A percentile compares a stretch with the other conserved stretches of the same genome.
Conservation (phyloP, 2,888 invertebrate species). For the Flexamia atlantica region DNA sequence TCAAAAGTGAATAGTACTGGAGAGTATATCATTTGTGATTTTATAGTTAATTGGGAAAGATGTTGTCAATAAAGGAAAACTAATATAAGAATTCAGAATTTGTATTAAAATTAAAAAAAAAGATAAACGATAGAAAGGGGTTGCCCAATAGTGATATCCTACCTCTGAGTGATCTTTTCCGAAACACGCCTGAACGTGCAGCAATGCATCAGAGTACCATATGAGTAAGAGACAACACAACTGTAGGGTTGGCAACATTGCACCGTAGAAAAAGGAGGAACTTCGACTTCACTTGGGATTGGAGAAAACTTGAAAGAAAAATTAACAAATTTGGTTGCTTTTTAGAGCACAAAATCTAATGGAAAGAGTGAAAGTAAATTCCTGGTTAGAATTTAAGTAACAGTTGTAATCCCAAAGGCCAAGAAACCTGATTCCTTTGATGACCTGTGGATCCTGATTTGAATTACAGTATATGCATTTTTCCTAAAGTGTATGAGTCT, state of each 20-base stretch:
- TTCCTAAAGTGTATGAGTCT: too few species aligned
- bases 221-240: constrained; percentile 63
- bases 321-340: neutral
- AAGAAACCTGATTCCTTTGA: too few species aligned
- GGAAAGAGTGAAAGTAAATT: too few species aligned
- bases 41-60: constrained; percentile 17
- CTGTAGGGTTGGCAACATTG: constrained; percentile 60
- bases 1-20: constrained; percentile 11
- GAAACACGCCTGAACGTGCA: constrained; percentile 88
- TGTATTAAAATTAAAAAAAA: constrained; percentile 64
- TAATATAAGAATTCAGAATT: constrained; percentile 55
- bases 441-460: too few species aligned
- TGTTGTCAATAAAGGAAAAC: constrained; percentile 36
- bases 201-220: constrained; percentile 71
- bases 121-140: constrained; percentile 68
- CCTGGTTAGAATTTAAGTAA: too few species aligned
- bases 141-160: constrained; percentile 75
- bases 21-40: constrained; percentile 15
- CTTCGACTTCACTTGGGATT: too few species aligned
- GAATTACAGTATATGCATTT: too few species aligned
- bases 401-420: too few species aligned
- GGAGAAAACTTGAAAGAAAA: too few species aligned
- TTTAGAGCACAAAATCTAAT: too few species aligned
- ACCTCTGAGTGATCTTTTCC: constrained; percentile 98
- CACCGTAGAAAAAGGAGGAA: neutral